These are phyloP conservation scores for Alentia gelatinosa DNA, from an alignment of 2,888 invertebrate genomes.

Conservation along the genomic window DNA sequence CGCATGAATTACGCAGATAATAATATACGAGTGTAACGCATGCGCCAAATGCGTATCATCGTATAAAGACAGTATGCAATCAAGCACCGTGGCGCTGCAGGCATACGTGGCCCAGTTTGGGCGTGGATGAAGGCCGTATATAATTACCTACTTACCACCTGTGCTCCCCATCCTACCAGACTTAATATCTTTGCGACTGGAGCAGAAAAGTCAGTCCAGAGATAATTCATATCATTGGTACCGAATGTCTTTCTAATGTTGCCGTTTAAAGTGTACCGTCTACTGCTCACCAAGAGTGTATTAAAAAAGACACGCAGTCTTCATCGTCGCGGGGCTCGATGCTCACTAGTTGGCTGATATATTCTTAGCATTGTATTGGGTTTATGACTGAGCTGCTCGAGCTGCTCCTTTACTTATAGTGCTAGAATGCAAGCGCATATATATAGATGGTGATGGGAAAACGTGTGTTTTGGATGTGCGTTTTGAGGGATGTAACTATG, in stretches of 20 bases:
- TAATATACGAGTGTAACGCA: background rate
- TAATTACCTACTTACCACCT: constrained; percentile 46
- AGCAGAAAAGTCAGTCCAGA: background rate
- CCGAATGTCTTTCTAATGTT: too few relatives aligned
- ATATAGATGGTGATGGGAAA: background rate
- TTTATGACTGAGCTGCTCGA: background rate
- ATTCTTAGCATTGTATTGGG: too few relatives aligned
- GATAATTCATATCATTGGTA: background rate
- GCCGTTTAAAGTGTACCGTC: too few relatives aligned
- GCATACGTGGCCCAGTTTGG: constrained; percentile 18
- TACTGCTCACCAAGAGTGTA: too few relatives aligned
- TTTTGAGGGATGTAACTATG: background rate
- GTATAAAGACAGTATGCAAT: background rate
- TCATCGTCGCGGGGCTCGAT: too few relatives aligned
- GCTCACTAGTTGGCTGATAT: too few relatives aligned
- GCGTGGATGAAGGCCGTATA: background rate
- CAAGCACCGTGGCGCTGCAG: background rate
- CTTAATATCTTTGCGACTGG: background rate
- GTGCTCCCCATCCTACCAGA: background rate
- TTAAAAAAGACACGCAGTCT: too few relatives aligned
- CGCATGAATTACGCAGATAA: background rate
- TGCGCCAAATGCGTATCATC: background rate
- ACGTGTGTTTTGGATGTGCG: background rate
- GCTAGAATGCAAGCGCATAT: background rate
- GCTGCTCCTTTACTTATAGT: background rate